Evolutionary conservation across 2,113 vertebrate species (phyloP).

Genomic region (Oreochromis tanganicae): DNA sequence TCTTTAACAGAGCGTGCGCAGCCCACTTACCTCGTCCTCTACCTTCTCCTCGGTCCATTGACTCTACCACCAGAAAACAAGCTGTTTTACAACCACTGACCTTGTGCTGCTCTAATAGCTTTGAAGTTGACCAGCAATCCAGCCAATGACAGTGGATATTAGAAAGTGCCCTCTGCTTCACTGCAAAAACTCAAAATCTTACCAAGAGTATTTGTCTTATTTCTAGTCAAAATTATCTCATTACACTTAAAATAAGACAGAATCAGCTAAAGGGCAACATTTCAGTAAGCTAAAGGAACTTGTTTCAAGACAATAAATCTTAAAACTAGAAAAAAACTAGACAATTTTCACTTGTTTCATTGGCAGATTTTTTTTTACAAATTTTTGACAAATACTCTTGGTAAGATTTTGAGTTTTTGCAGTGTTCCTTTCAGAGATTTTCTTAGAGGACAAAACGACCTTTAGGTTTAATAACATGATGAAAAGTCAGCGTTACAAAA

Average conservation of each 20-base stretch:
- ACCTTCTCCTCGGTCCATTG: slow-evolving; percentile 16
- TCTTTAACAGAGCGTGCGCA: neutral
- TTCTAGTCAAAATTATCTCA: too few species aligned
- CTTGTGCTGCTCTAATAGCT: slow-evolving; percentile 1
- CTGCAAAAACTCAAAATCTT: too few species aligned
- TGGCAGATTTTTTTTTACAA: too few species aligned
- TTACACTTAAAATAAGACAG: too few species aligned
- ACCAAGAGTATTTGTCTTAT: too few species aligned
- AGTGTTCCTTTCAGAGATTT: slow-evolving; percentile 23
- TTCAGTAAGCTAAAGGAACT: too few species aligned
- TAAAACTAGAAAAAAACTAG: too few species aligned
- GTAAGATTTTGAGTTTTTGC: too few species aligned
- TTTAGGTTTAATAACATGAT: slow-evolving; percentile 5
- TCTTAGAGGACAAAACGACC: slow-evolving; percentile 6
- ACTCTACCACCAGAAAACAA: slow-evolving; percentile 23
- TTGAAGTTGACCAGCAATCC: slow-evolving; percentile 41
- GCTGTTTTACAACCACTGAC: slow-evolving; percentile 36
- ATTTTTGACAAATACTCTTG: too few species aligned
- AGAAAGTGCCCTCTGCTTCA: neutral
- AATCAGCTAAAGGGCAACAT: too few species aligned
- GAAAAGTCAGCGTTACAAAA: neutral
- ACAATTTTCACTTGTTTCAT: too few species aligned
- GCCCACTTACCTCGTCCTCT: neutral
- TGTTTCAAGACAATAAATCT: too few species aligned
- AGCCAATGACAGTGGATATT: slow-evolving; percentile 11